Conservation (phyloP, 2,113 vertebrate genomes). For the Raja brachyura region DNA sequence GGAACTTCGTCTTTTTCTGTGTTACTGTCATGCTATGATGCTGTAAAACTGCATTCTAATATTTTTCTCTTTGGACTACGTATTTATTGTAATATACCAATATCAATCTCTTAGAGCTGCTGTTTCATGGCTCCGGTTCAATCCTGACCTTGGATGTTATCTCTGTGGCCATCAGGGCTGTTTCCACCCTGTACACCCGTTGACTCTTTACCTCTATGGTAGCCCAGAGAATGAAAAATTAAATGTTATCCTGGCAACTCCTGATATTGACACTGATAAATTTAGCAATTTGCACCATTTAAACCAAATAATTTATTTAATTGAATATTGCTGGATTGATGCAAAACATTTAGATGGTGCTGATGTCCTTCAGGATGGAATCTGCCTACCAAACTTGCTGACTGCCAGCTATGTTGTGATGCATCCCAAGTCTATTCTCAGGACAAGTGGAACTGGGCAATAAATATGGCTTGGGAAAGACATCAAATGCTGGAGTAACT, state of each 20-base stretch:
- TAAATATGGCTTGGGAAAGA: neutral
- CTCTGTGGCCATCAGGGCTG: no score
- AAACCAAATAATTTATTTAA: neutral
- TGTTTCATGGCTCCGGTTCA: no score
- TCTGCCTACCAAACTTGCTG: neutral
- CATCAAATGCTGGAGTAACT: no score
- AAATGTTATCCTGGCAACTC: neutral
- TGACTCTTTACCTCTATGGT: no score
- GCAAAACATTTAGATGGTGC: neutral
- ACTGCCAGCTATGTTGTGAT: neutral
- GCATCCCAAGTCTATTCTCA: neutral
- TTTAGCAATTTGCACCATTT: neutral
- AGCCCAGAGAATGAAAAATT: neutral
- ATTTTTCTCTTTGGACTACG: no score
- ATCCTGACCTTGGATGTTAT: no score
- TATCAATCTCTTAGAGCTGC: no score
- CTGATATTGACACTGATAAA: neutral
- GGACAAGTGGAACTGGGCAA: neutral
- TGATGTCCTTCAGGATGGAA: neutral
- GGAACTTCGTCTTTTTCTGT: no score
- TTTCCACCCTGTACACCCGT: no score
- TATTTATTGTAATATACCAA: no score
- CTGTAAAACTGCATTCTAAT: no score
- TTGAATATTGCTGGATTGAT: neutral
- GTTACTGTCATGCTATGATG: no score